A percentile compares a stretch with the other conserved stretches of the same genome.
Conservation (phyloP, 2,797 vertebrate species). For the Anas acuta region DNA sequence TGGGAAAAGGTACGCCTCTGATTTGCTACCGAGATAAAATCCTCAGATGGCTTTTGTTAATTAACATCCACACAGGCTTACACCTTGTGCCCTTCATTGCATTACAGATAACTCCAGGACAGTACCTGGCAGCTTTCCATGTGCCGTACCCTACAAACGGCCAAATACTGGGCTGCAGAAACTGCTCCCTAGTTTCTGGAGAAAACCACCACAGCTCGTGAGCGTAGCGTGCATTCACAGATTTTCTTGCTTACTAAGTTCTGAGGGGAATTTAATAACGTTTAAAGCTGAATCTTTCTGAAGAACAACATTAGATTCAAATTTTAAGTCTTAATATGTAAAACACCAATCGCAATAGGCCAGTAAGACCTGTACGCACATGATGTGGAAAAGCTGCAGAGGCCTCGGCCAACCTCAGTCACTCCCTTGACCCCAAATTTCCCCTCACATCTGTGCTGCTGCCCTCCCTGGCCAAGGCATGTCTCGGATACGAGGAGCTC, state of each 20-base stretch:
- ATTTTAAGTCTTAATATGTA: neutral
- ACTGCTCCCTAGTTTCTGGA: neutral
- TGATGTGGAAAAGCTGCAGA: neutral
- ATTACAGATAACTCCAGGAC: neutral
- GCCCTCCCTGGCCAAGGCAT: neutral
- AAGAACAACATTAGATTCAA: neutral
- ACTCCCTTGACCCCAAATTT: neutral
- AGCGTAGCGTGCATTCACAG: fast-evolving
- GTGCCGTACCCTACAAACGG: neutral
- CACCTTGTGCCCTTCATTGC: neutral
- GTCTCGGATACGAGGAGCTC: neutral
- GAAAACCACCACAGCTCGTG: neutral
- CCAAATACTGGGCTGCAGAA: neutral
- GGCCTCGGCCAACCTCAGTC: neutral
- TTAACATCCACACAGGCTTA: neutral
- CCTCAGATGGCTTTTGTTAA: neutral
- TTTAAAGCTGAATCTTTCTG: neutral
- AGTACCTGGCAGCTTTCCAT: neutral
- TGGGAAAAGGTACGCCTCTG: neutral
- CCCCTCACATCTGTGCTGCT: neutral
- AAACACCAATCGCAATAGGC: neutral
- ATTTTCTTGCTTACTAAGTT: neutral
- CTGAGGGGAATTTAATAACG: neutral
- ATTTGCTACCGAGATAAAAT: neutral
- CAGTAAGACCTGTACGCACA: neutral